Evolutionary conservation across 2,113 vertebrate genomes (phyloP), one percentile per base, ranked within the genome.

Genomic region (Delphinapterus leucas): DNA sequence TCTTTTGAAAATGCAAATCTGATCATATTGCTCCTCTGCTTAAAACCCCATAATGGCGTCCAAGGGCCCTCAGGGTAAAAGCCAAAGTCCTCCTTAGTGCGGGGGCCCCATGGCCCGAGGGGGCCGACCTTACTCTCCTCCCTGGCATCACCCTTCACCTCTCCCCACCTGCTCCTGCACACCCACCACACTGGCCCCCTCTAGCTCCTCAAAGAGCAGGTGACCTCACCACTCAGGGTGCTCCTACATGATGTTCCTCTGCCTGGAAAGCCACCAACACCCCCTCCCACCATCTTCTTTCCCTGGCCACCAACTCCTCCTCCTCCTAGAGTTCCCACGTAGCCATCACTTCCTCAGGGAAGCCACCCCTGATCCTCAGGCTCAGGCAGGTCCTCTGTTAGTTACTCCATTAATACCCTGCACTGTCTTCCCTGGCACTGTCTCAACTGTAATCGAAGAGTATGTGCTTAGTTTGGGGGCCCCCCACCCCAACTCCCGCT

Each of bases 51-150:
- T 3, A 23, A 13, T 38, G 89, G 47, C 13, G 3, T 38, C 58
- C 17, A 63, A 41, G 79, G 25, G n/a, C 47, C 55, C 76, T 33
- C 14, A 2, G 58, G n/a, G 47, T 44, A 58, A 53, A 90, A 20
- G 31, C n/a, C 23, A 7, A 60, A 31, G 53, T 31, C 83, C 25
- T 70, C 23, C 67, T 36, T 3, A 8, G 11, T 25, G 17, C 2
- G 1, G 38, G 82, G 38, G 82, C 26, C 17, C 55, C 31, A 8
- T 0, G 2, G 31, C 47, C 55, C n/a, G 1, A 8, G 0, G 11
- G 17, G 28, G 20, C 70, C 1, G 6, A 14, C 31, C 23, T 21
- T 41, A 18, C 20, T 10, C 36, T 60, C 41, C n/a, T 36, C 17
- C 33, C 18, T 13, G 2, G 2, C 4, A 15, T n/a, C 65, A 5